phyloP scores from a whole-genome alignment of 2,797 vertebrate species.

The Sebastes paucispinis region DNA sequence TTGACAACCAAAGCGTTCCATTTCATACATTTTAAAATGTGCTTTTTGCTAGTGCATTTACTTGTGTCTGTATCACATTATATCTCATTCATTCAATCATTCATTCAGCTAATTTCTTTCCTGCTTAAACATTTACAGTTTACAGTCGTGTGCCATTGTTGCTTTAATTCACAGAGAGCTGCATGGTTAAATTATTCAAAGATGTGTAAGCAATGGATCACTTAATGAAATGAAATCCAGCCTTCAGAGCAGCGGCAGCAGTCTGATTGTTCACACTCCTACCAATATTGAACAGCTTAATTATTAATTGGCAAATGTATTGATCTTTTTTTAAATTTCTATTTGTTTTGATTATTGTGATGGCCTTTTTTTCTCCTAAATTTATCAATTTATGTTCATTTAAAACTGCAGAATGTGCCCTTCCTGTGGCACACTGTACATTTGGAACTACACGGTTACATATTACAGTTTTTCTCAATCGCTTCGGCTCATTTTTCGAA shows the following conservation, averaged over 20 bases:
- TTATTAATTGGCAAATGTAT: background rate
- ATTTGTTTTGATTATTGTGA: background rate
- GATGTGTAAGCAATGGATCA: background rate
- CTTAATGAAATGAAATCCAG: background rate
- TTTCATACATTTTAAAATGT: background rate
- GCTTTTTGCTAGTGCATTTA: background rate
- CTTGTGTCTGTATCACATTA: background rate
- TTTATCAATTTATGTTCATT: background rate
- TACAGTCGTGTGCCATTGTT: background rate
- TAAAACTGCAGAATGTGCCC: background rate
- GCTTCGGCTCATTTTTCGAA: background rate
- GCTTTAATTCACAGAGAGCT: background rate
- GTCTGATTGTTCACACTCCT: background rate
- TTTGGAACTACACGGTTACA: no score
- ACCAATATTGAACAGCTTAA: background rate
- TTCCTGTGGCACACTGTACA: background rate
- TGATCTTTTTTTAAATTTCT: background rate
- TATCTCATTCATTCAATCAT: background rate
- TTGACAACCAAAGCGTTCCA: no score
- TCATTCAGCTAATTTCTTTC: background rate
- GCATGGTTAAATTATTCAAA: background rate
- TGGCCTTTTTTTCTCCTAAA: background rate
- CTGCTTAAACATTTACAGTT: background rate
- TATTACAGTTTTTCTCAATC: background rate
- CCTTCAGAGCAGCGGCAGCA: background rate